Evolutionary conservation across 2,888 invertebrate genomes (phyloP), one percentile per base, ranked within the genome.

Genomic region (Drosophila limbata): DNA sequence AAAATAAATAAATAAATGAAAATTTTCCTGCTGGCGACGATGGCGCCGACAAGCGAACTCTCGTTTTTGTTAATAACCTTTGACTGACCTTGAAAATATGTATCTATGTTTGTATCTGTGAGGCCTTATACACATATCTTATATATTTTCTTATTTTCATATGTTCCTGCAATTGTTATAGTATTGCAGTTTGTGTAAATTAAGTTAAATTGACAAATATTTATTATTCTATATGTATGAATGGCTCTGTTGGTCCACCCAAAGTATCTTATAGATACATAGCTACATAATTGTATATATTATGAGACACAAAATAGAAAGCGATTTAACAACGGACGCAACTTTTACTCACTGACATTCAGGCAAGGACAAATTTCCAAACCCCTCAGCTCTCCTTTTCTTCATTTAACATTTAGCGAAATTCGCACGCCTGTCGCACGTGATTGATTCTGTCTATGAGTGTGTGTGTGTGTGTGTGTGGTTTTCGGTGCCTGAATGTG

Each of bases 71-170:
- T 72, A 77, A 84, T 85, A 90, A 91, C 90, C 90, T 90, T 79
- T 85, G 74, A 75, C 79, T 90, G 89, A 90, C 90, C 90, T 90
- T 90, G 91, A 90, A 79, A 80, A 73, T 65, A 73, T 79, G 71
- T 89, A 61, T 73, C 31, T 47, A 44, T 44, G 19, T 42, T 10
- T 61, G 19, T 56, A 35, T 31, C 28, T 44, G 15, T 28, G 25
- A 21, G 19, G 48, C 28, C 50, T 28, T 25, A 35, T 51, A 25
- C 25, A 25, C 21, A 28, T 35, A 35, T 44, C 5, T 42, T 45
- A 10, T 33, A 42, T 25, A 47, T 44, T 25, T 37, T 66, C 25
- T 28, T 39, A 45, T 66, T 44, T 31, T 57, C 19, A 40, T 9
- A 21, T 25, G 11, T 45, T 45, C 10, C n/a, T 45, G 44, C 44